These are phyloP conservation scores for Drosophila aldrichi DNA, from an alignment of 2,888 invertebrate genomes.

Conservation along the genomic window DNA sequence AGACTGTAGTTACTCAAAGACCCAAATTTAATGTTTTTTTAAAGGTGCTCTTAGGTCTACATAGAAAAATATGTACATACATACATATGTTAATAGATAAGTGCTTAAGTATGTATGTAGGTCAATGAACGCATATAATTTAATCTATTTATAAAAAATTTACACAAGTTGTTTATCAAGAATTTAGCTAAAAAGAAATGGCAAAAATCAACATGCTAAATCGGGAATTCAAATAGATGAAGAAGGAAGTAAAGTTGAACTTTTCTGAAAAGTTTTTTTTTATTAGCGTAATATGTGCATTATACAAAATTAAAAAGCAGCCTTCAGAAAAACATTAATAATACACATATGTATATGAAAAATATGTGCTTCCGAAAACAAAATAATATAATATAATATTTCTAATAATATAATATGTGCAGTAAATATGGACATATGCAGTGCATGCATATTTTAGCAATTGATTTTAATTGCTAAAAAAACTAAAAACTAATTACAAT, in stretches of 20 bases:
- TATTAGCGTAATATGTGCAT: neutral
- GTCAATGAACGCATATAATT: conserved; percentile 49
- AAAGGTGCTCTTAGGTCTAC: neutral
- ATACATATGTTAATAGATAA: conserved; percentile 2
- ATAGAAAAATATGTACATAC: neutral
- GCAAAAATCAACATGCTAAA: conserved; percentile 22
- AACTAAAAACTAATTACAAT: neutral
- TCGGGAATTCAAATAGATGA: neutral
- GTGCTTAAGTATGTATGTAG: conserved; percentile 34
- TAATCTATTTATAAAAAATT: conserved; percentile 39
- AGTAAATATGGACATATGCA: no score
- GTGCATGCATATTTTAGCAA: neutral
- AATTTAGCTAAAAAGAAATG: conserved; percentile 7
- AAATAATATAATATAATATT: no score
- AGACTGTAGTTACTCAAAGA: neutral
- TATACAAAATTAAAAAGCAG: neutral
- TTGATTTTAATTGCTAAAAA: neutral
- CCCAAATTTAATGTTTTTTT: neutral
- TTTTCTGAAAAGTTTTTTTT: neutral
- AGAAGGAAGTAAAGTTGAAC: neutral
- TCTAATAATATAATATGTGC: no score
- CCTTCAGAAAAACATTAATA: neutral
- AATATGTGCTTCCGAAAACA: no score
- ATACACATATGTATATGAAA: no score
- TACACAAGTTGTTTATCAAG: conserved; percentile 25